phyloP scores from a whole-genome alignment of 2,113 vertebrate genomes.

The Philantomba maxwellii region DNA sequence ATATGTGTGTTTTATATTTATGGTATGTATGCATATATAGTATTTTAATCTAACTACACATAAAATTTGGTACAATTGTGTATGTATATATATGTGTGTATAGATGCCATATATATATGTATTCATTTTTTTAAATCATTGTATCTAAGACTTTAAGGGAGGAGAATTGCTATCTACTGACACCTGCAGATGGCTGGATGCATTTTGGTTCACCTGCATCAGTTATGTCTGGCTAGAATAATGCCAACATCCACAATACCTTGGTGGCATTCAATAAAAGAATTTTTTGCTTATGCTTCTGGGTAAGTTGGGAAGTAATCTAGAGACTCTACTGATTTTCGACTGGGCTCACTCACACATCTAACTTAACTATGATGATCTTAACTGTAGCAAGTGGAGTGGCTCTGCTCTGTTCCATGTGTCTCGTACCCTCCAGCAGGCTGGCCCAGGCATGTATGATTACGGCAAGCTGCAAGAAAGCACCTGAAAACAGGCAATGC shows the following conservation, averaged over 20 bases:
- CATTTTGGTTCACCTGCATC: background rate
- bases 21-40: background rate
- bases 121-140: background rate
- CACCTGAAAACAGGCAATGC: background rate
- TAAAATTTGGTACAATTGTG: background rate
- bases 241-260: background rate
- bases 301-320: background rate
- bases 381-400: background rate
- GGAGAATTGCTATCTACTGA: background rate
- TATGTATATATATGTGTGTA: background rate
- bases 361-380: background rate
- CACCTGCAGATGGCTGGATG: background rate
- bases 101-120: background rate
- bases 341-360: background rate
- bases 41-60: background rate
- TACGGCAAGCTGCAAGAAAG: background rate
- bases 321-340: background rate
- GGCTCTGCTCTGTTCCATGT: background rate
- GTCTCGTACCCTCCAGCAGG: background rate
- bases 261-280: background rate
- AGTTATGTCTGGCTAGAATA: background rate
- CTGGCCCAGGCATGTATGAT: background rate
- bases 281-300: background rate
- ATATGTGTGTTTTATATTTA: background rate
- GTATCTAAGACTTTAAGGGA: background rate